Base-by-base conservation (phyloP, 2,797 vertebrate species). In the Myripristis murdjan region DNA sequence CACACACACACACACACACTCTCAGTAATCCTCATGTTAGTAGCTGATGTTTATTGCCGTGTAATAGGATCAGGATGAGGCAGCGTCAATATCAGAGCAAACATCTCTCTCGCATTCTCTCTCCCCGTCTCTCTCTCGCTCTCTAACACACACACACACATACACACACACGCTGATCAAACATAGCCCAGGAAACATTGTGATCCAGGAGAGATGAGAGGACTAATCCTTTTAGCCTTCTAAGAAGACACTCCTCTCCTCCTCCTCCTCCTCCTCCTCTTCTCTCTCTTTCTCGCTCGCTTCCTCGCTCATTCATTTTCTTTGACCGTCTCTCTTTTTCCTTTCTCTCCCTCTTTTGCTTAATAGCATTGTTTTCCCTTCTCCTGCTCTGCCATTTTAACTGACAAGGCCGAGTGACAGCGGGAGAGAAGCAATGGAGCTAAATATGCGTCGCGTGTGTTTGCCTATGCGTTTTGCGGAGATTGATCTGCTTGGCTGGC, bases 61-160 rank as follows among this genome's bases (percentile, higher is more conserved):
- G 93, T 96, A 97, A 96, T 96, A 95, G 96, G 96, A 96, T 97
- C 95, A 95, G 92, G 83, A 91, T 95, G 93, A 96, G 91, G 95
- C 93, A 89, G 89, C 87, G 83, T 95, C 94, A 92, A 90, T 94
- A 94, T 95, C 92, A 91, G 89, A 92, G 91, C 94, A 95, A 95
- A 95, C 94, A 95, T 91, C 89, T 84, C 85, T 4, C 80, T 22
- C 77, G n/a, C 81, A 6, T 62, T 7, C 64, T 22, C 82, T 37
- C 80, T 33, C 70, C 26, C 69, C 9, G 55, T 56, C 64, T 66
- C 67, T 63, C 52, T 49, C 54, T 23, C 20, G 15, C 39, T 28
- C 58, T 28, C 58, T 28, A 59, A 33, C 43, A 33, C 26, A 18
- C 44, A 20, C 43, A 20, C 26, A 20, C 72, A 61, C 49, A 71